Percentiles rank a stretch among this genome's conserved stretches.
phyloP scores from a whole-genome alignment of 2,797 vertebrate species.

The Phataginus tricuspis region DNA sequence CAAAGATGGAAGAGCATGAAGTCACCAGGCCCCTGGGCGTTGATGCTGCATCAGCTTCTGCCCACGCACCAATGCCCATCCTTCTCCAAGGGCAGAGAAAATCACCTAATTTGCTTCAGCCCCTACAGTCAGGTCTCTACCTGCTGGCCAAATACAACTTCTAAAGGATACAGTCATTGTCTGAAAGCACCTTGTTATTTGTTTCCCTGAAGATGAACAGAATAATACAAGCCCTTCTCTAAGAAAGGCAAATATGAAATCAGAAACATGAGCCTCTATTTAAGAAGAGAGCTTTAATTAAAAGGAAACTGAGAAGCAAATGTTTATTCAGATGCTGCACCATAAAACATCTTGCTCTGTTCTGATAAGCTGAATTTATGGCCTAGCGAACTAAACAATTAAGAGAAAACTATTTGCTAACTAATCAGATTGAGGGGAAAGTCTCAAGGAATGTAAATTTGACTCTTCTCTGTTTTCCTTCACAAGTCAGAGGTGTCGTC shows the following conservation, averaged over 20 bases:
- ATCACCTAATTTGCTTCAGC: not conserved
- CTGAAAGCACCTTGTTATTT: conserved; percentile 23
- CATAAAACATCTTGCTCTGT: not conserved
- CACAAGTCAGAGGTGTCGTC: not conserved
- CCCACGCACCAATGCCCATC: accelerated
- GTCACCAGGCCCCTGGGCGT: not conserved
- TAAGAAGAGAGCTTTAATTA: conserved; percentile 51
- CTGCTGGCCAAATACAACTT: not conserved
- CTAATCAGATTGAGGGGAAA: conserved; percentile 26
- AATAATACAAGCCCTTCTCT: not conserved
- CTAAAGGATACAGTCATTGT: not conserved
- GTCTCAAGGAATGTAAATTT: not conserved
- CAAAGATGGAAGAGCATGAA: not conserved
- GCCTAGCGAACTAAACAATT: conserved; percentile 40
- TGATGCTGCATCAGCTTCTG: not conserved
- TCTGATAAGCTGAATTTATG: conserved; percentile 28
- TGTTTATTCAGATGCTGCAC: conserved; percentile 11
- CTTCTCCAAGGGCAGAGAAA: not conserved
- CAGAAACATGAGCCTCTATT: not conserved
- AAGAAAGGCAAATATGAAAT: not conserved
- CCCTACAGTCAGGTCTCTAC: not conserved
- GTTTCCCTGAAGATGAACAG: not conserved
- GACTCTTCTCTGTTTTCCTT: conserved; percentile 20
- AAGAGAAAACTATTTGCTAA: not conserved
- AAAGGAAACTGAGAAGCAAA: conserved; percentile 7